Percentiles rank a stretch among this genome's conserved stretches.
These are phyloP conservation scores for Zonotrichia albicollis DNA, from an alignment of 2,797 vertebrate species.

Conservation along the genomic window DNA sequence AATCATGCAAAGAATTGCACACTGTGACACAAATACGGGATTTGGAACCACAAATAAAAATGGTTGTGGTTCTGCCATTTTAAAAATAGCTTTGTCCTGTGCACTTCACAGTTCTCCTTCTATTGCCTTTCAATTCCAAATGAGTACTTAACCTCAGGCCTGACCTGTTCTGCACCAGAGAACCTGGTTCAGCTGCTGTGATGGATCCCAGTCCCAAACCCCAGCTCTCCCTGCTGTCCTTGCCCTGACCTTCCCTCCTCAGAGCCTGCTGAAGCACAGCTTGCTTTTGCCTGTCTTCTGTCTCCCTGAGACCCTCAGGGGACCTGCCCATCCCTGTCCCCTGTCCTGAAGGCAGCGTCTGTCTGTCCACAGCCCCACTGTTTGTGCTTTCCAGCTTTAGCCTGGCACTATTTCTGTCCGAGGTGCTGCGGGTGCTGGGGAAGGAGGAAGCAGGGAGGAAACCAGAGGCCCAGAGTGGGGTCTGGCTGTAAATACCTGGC, in stretches of 20 bases:
- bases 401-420: constrained; percentile 44
- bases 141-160: constrained; percentile 40
- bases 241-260: neutral
- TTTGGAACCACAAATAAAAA: constrained; percentile 60
- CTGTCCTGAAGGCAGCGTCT: neutral
- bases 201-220: neutral
- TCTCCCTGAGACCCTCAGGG: constrained; percentile 27
- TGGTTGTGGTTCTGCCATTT: constrained; percentile 58
- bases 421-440: neutral
- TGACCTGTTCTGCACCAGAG: neutral
- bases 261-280: accelerated
- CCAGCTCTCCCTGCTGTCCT: neutral
- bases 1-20: constrained; percentile 21
- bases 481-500: constrained; percentile 23
- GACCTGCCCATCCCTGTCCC: neutral
- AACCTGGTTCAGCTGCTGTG: neutral
- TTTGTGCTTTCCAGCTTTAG: constrained; percentile 62
- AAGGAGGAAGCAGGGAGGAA: constrained; percentile 40
- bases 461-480: neutral
- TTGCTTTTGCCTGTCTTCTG: neutral
- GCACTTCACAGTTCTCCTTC: constrained; percentile 48
- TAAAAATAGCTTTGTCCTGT: constrained; percentile 68
- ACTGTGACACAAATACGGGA: constrained; percentile 61
- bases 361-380: neutral
- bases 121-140: constrained; percentile 58